Conservation (phyloP, 2,888 invertebrate species). For the Chloroclysta siterata region DNA sequence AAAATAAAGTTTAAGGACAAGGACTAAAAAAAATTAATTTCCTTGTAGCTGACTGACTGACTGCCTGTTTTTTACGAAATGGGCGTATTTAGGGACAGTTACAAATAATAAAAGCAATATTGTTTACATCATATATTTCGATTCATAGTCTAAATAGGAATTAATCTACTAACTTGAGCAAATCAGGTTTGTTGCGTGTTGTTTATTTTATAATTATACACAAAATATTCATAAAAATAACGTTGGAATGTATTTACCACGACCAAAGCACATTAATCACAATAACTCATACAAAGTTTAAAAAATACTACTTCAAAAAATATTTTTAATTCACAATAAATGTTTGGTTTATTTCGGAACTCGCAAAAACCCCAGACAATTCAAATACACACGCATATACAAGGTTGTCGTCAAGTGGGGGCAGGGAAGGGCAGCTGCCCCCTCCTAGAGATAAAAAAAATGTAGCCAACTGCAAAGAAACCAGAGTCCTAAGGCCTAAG, state of each 20-base stretch:
- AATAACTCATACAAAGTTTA: conserved; percentile 10
- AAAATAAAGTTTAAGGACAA: no score
- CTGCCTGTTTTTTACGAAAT: no score
- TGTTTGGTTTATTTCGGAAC: not conserved
- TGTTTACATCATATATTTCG: conserved; percentile 29
- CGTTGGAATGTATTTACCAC: conserved; percentile 53
- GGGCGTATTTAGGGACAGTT: not conserved
- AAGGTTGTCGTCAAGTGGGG: no score
- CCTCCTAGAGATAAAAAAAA: no score
- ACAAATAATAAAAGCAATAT: conserved; percentile 6
- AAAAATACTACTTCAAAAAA: not conserved
- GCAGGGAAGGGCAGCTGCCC: no score
- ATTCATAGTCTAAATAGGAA: conserved; percentile 40
- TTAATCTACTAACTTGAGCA: conserved; percentile 56
- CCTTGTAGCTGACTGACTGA: no score
- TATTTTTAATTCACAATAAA: not conserved
- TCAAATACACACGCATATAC: not conserved
- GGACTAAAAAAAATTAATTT: no score
- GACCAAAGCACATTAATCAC: conserved; percentile 42
- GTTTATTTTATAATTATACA: conserved; percentile 40
- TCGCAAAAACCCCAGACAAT: not conserved
- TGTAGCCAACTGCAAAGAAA: no score
- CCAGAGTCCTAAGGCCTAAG: no score
- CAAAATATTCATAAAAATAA: conserved; percentile 3
- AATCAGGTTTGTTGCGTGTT: conserved; percentile 52